Base-by-base conservation (phyloP, 2,888 invertebrate species). In the Corythucha ciliata region DNA sequence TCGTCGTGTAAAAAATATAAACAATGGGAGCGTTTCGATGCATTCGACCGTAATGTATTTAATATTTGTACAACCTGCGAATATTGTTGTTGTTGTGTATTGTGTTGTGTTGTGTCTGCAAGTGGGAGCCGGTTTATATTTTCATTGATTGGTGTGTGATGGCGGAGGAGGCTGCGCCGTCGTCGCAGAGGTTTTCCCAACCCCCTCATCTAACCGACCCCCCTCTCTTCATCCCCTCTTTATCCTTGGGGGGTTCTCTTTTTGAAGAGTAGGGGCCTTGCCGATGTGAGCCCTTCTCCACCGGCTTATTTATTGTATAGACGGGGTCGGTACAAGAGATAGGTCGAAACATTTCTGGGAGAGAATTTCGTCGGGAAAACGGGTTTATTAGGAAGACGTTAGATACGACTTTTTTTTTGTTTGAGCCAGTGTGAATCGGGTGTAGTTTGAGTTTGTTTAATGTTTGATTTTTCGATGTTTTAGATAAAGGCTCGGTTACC, bases 271-370 rank as follows among this genome's bases (percentile, higher is more conserved):
- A 16, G 6, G 14, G 14, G 34, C n/a, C 14, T 34, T 12, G 34
- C 34, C 34, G 34, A 18, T 18, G 20, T 39, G 40, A 21, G 22
- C 20, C 40, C 40, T 10, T 29, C 45, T 37, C 29, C 45, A 49
- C 40, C 53, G 55, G 54, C 58, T 58, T 61, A 61, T 60, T 61
- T 61, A 61, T 61, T 59, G 61, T 60, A 59, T 58, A 59, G 60
- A 56, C 54, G 56, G 51, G 44, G 51, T 51, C 54, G 40, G 49
- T 40, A 49, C 49, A 24, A 49, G 49, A 49, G n/a, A n/a, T n/a
- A n/a, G n/a, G n/a, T n/a, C n/a, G n/a, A n/a, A n/a, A n/a, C n/a
- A n/a, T n/a, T n/a, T n/a, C n/a, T n/a, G n/a, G n/a, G n/a, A n/a
- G n/a, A n/a, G n/a, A n/a, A n/a, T n/a, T n/a, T n/a, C n/a, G n/a